Conservation (phyloP, 2,888 invertebrate genomes). For the Unio pictorum region DNA sequence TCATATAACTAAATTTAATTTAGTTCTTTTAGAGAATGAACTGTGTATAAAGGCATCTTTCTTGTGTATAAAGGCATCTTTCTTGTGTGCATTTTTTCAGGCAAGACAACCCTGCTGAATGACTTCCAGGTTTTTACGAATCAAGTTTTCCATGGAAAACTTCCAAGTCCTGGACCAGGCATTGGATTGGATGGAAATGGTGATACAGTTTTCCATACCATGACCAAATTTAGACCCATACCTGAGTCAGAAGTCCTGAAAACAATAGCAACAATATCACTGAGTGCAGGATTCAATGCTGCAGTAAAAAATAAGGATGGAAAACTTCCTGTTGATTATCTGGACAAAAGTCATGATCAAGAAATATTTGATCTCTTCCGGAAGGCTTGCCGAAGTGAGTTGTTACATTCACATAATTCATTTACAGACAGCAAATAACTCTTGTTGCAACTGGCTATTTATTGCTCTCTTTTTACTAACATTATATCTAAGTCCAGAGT, state of each 20-base stretch:
- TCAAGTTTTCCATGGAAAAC: too few relatives aligned
- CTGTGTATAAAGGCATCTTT: too few relatives aligned
- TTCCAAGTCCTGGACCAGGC: too few relatives aligned
- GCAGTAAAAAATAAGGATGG: constrained; percentile 18
- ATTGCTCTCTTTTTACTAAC: too few relatives aligned
- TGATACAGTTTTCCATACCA: constrained; percentile 36
- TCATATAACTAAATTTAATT: too few relatives aligned
- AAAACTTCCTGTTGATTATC: constrained; percentile 38
- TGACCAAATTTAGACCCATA: constrained; percentile 27
- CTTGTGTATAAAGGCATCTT: too few relatives aligned
- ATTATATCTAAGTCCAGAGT: too few relatives aligned
- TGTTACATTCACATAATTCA: not conserved
- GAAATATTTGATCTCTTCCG: constrained; percentile 23
- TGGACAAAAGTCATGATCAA: constrained; percentile 19
- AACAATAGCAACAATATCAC: constrained; percentile 24
- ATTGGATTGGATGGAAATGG: constrained; percentile 7
- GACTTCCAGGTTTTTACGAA: not conserved
- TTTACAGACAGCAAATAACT: too few relatives aligned
- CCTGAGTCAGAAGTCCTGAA: constrained; percentile 18
- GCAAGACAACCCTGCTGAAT: constrained; percentile 11
- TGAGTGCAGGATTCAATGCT: constrained; percentile 33
- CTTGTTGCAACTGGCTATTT: too few relatives aligned
- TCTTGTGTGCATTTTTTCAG: constrained; percentile 5
- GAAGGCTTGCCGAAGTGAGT: constrained; percentile 15
- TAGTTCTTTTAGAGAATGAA: too few relatives aligned